Conservation (phyloP, 2,888 invertebrate genomes). For the Drosophila rubida region DNA sequence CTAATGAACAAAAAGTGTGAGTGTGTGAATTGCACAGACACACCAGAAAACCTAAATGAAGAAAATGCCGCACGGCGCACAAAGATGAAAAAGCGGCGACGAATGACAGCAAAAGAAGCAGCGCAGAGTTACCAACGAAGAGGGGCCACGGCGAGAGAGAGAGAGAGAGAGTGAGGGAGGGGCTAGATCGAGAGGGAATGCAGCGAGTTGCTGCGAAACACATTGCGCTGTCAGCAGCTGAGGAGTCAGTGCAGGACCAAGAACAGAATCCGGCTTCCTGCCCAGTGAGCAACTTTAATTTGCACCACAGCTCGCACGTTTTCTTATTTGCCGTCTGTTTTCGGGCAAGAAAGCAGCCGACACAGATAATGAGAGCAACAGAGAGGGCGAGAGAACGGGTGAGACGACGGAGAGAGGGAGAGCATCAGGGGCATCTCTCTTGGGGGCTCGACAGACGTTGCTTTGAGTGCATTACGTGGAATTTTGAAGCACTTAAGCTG, state of each 20-base stretch:
- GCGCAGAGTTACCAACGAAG: background rate
- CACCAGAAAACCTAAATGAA: constrained; percentile 73
- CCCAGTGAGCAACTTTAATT: constrained; percentile 71
- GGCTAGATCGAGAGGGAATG: constrained; percentile 19
- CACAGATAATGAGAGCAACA: background rate
- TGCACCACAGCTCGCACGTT: constrained; percentile 77
- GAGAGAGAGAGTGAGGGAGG: background rate
- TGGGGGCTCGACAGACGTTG: constrained; percentile 70
- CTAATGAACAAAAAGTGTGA: constrained; percentile 82
- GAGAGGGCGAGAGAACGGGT: background rate
- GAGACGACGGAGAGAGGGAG: background rate
- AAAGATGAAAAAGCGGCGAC: constrained; percentile 68
- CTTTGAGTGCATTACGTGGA: constrained; percentile 83
- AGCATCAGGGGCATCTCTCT: constrained; percentile 17
- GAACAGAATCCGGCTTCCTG: constrained; percentile 51
- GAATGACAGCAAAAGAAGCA: constrained; percentile 62
- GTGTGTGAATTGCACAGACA: constrained; percentile 64
- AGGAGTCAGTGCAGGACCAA: constrained; percentile 57
- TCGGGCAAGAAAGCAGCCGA: background rate
- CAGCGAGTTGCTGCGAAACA: constrained; percentile 65
- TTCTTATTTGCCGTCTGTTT: constrained; percentile 77
- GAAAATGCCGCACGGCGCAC: constrained; percentile 73
- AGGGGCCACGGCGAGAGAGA: too few relatives aligned
- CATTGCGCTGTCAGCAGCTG: constrained; percentile 76
- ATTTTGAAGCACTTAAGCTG: constrained; percentile 81